A percentile compares a stretch with the other conserved stretches of the same genome.
phyloP scores from a whole-genome alignment of 2,888 invertebrate species.

The Drosophila rellima region DNA sequence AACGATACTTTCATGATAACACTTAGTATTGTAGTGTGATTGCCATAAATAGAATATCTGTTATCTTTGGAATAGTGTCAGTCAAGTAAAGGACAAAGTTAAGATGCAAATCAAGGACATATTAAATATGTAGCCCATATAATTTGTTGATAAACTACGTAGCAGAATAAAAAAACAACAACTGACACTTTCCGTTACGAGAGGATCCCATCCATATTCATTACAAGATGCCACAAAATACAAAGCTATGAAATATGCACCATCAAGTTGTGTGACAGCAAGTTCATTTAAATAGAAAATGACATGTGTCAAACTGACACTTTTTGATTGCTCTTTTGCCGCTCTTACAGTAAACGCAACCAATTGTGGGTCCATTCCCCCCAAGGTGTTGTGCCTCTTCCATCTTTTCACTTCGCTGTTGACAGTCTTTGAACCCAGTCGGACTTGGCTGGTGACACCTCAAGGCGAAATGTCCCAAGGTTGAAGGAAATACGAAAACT shows the following conservation, averaged over 20 bases:
- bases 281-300: constrained; percentile 78
- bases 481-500: constrained; percentile 46
- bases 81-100: background rate
- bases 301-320: constrained; percentile 79
- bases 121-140: background rate
- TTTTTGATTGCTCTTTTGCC: constrained; percentile 67
- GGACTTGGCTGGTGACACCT: constrained; percentile 66
- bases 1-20: no score
- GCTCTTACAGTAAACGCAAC: constrained; percentile 36
- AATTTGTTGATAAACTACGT: background rate
- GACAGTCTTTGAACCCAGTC: constrained; percentile 57
- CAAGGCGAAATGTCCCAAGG: constrained; percentile 65
- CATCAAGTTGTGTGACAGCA: constrained; percentile 59
- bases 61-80: background rate
- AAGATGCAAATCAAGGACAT: background rate
- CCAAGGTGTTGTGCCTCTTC: constrained; percentile 9
- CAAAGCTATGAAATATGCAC: constrained; percentile 59
- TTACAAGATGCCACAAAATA: constrained; percentile 39
- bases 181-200: constrained; percentile 12
- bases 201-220: constrained; percentile 43
- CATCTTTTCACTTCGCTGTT: constrained; percentile 38
- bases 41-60: background rate
- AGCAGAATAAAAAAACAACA: constrained; percentile 19
- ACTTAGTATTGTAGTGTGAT: background rate
- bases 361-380: constrained; percentile 26